These are phyloP conservation scores for Clarias pachynema DNA, from an alignment of 2,797 vertebrate genomes.

Conservation along the genomic window DNA sequence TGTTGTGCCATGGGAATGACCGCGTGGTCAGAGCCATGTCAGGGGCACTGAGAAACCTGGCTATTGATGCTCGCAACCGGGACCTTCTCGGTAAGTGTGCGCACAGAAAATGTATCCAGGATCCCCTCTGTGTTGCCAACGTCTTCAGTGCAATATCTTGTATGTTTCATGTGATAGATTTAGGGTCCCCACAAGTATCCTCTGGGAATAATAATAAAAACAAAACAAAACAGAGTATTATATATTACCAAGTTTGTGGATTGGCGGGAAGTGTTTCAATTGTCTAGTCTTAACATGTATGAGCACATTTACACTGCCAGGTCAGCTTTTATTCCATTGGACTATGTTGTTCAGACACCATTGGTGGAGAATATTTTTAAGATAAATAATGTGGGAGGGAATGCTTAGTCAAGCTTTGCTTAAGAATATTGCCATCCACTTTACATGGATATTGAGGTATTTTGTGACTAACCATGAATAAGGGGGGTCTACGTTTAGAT, in stretches of 20 bases:
- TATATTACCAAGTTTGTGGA: no score
- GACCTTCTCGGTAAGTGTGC: constrained; percentile 85
- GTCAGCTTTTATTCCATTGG: background rate
- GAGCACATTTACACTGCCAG: background rate
- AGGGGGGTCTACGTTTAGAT: background rate
- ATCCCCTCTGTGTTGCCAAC: background rate
- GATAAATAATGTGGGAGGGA: background rate
- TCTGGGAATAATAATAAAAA: background rate
- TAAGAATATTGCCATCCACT: background rate
- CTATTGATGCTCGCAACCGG: constrained; percentile 88
- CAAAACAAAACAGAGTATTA: background rate
- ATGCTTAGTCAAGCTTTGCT: background rate
- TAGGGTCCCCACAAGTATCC: background rate
- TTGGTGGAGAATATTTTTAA: background rate
- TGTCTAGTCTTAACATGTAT: background rate
- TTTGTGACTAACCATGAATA: background rate
- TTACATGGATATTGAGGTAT: background rate
- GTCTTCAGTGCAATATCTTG: background rate
- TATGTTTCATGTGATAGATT: no score
- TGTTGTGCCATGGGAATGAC: constrained; percentile 84
- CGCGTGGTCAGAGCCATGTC: constrained; percentile 92
- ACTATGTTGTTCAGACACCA: background rate
- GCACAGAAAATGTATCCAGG: background rate
- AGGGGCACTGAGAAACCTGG: constrained; percentile 91
- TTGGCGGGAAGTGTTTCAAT: background rate